Conservation (phyloP, 2,797 vertebrate species). For the Syncerus caffer region DNA sequence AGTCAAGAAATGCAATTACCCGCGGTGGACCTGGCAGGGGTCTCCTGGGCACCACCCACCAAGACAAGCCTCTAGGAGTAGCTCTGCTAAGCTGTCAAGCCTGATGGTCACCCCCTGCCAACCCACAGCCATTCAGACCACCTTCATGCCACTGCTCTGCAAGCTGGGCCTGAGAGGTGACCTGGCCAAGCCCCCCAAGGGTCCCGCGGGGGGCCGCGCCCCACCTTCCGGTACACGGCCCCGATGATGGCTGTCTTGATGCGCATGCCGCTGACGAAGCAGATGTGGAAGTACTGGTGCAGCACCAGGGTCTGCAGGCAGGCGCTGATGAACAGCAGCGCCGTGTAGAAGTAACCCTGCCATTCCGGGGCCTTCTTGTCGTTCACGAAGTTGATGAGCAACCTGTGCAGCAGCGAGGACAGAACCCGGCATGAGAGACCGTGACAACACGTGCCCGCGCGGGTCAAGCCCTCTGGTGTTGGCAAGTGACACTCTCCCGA, state of each 20-base stretch:
- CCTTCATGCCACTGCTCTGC: not conserved
- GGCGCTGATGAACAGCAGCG: conserved; percentile 90
- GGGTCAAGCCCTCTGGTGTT: no score
- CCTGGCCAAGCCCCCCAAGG: rapidly evolving
- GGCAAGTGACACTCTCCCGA: rapidly evolving
- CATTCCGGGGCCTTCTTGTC: conserved; percentile 88
- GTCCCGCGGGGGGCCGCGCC: not conserved
- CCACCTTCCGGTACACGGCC: conserved; percentile 95
- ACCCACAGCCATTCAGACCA: rapidly evolving
- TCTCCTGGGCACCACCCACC: rapidly evolving
- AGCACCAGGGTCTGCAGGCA: conserved; percentile 94
- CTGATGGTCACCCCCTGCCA: rapidly evolving
- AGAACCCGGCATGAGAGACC: no score
- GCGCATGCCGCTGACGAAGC: conserved; percentile 96
- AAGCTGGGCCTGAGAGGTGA: not conserved
- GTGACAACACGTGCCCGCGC: rapidly evolving
- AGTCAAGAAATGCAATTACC: not conserved
- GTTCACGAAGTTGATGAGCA: conserved; percentile 91
- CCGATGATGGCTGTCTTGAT: conserved; percentile 94
- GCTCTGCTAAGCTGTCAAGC: not conserved
- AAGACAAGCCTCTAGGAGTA: rapidly evolving
- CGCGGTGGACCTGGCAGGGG: rapidly evolving
- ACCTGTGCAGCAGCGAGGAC: conserved; percentile 79
- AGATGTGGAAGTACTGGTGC: conserved; percentile 97
- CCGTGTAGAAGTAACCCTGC: conserved; percentile 95